Evolutionary conservation across 1,140 invertebrate genomes (phyloP).

Genomic region (Sycophila sp.): DNA sequence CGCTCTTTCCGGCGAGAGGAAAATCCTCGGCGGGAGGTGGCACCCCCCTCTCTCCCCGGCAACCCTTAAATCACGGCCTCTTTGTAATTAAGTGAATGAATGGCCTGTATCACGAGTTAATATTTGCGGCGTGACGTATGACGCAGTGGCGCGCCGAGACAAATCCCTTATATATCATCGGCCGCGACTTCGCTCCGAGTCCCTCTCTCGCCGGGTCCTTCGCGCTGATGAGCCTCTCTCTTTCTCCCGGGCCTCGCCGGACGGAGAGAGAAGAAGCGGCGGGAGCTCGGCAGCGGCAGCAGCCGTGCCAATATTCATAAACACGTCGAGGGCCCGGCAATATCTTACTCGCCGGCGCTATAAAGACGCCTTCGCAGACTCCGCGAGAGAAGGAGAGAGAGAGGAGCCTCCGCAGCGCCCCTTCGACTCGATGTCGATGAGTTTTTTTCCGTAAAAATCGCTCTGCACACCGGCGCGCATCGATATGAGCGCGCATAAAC

Average conservation of each 20-base stretch:
- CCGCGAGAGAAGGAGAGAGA: background rate
- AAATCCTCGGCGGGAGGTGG: background rate
- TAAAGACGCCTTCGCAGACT: conserved; percentile 41
- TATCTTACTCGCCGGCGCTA: conserved; percentile 50
- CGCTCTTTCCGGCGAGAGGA: background rate
- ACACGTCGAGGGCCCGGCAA: conserved; percentile 54
- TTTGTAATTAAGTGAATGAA: conserved; percentile 69
- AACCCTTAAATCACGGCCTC: conserved; percentile 67
- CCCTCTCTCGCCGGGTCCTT: background rate
- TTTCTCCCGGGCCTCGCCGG: background rate
- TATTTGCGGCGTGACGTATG: conserved; percentile 67
- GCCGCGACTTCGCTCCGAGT: background rate
- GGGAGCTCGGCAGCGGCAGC: conserved; percentile 41
- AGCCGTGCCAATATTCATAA: conserved; percentile 59
- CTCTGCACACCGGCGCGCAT: conserved; percentile 11
- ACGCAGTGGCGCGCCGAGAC: conserved; percentile 60
- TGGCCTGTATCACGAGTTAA: conserved; percentile 68
- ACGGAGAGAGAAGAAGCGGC: background rate
- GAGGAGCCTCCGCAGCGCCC: background rate
- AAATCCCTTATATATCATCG: conserved; percentile 60
- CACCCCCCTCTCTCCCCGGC: too few relatives aligned
- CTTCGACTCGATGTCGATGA: conserved; percentile 38
- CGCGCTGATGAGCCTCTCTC: background rate
- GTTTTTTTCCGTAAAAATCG: conserved; percentile 45
- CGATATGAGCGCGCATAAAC: conserved; percentile 35